Evolutionary conservation across 2,797 vertebrate species (phyloP).

Genomic region (Thalassophryne amazonica): DNA sequence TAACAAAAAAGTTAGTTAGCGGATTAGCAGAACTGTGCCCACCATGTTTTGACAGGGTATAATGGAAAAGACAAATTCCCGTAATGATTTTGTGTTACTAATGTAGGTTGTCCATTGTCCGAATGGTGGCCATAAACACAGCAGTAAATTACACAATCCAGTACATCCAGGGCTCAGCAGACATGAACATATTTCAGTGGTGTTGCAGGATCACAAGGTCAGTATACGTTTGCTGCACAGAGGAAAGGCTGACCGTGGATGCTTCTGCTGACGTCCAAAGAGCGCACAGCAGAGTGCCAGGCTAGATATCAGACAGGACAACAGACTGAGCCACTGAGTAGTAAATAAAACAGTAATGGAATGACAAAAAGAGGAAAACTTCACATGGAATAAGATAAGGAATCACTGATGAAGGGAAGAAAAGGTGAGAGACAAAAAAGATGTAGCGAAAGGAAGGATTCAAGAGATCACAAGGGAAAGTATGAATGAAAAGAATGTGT

Average conservation of each 20-base stretch:
- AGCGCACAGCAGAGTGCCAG: conserved; percentile 5
- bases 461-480: conserved; percentile 2
- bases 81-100: no score
- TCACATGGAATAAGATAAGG: neutral
- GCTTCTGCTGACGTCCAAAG: conserved; percentile 19
- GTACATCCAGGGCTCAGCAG: no score
- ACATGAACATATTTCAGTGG: no score
- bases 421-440: neutral
- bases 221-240: neutral
- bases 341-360: conserved; percentile 1
- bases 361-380: neutral
- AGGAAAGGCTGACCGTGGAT: conserved; percentile 9
- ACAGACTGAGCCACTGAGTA: neutral
- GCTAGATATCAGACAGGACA: conserved; percentile 5
- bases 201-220: no score
- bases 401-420: neutral
- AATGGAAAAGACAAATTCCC: no score
- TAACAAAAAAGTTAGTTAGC: no score
- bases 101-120: no score
- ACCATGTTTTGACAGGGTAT: no score
- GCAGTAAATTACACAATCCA: no score
- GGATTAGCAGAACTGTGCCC: no score
- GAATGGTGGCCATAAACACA: no score
- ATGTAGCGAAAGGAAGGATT: conserved; percentile 1
- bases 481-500: neutral